Evolutionary conservation across 1,140 invertebrate genomes (phyloP).

Genomic region (Cardiocondyla obscurior): DNA sequence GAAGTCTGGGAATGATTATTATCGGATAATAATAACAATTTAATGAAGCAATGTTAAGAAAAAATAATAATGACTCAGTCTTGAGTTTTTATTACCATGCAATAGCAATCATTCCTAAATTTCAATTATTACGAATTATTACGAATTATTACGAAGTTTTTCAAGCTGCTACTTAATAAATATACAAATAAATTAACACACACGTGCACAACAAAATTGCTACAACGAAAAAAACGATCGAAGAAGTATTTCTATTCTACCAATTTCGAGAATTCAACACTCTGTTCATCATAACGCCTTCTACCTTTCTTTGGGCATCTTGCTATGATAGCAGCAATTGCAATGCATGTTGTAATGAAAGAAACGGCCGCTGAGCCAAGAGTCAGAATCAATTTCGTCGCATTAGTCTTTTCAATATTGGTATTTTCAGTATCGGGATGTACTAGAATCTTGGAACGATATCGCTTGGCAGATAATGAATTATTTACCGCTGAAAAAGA

Average conservation of each 20-base stretch:
- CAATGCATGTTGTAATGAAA: constrained; percentile 76
- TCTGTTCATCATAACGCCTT: constrained; percentile 71
- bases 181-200: constrained; percentile 48
- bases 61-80: background rate
- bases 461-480: constrained; percentile 31
- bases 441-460: constrained; percentile 67
- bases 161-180: background rate
- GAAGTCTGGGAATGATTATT: background rate
- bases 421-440: constrained; percentile 49
- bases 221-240: constrained; percentile 40
- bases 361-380: constrained; percentile 73
- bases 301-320: constrained; percentile 83
- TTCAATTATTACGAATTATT: background rate
- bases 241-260: constrained; percentile 68
- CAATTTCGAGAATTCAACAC: constrained; percentile 80
- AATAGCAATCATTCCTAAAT: background rate
- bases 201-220: constrained; percentile 35
- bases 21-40: background rate
- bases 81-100: background rate
- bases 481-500: constrained; percentile 60
- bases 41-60: background rate
- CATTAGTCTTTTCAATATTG: constrained; percentile 58
- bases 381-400: constrained; percentile 68
- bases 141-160: background rate
- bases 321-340: constrained; percentile 76